Evolutionary conservation across 2,113 vertebrate species (phyloP), one percentile per base, ranked within the genome.

Genomic region (Ceyx cyanopectus): DNA sequence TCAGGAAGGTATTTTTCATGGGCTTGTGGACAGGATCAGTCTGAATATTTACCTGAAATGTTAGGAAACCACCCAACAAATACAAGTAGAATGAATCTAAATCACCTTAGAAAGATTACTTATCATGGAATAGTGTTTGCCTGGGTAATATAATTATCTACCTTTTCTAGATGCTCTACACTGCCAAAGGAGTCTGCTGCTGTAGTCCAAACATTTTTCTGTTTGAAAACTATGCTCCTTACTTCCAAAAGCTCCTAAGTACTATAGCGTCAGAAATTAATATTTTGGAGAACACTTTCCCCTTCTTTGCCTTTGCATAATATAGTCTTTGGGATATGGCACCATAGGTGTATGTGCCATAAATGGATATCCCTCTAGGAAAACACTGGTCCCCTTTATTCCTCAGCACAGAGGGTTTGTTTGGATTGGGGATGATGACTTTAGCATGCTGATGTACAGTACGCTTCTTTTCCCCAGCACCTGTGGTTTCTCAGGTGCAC

Each of bases 311-410:
- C 24, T 53, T 62, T 63, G 27, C 62, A 34, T 48, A 32, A 54
- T 11, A 14, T 13, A 43, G 32, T 46, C 0, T 1, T 29, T 27
- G 45, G 58, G 21, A n/a, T 66, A 21, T 51, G 61, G 29, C 29
- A 53, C 21, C 0, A 0, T 18, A 58, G 29, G 11, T 29, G 4
- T 11, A 7, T 9, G 5, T 54, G 15, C 24, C 9, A 6, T 79
- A 7, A 70, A 6, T 40, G 54, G 37, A 27, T 82, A 45, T 26
- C 50, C 40, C 48, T 23, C 7, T 17, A 60, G 26, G 17, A 65
- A 16, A 70, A 50, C 68, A 30, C 29, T 54, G 43, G 4, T 67
- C 34, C 34, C 58, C 46, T 48, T 13, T 51, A 18, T 88, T 51
- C 27, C n/a, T 77, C n/a, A 23, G 24, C 8, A 3, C 6, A 22